Evolutionary conservation across 2,113 vertebrate species (phyloP).

Genomic region (Ascaphus truei): DNA sequence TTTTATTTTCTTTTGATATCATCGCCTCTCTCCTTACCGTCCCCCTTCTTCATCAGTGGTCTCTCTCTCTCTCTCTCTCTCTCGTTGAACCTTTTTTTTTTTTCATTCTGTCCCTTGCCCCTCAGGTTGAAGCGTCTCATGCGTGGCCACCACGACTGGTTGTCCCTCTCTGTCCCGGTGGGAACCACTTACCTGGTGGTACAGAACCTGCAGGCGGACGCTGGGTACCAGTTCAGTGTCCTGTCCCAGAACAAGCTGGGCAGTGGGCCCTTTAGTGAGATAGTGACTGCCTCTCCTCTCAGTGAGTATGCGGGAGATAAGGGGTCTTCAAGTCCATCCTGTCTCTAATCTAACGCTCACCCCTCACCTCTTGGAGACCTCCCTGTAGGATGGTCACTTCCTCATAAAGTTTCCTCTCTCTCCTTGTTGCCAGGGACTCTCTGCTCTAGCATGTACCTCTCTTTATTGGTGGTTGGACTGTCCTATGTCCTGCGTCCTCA

Average conservation of each 20-base stretch:
- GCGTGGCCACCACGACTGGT: constrained; percentile 85
- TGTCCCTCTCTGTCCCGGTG: constrained; percentile 74
- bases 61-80: neutral
- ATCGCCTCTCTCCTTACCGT: neutral
- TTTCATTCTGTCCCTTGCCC: neutral
- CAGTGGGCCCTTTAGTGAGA: constrained; percentile 94
- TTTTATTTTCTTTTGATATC: too few relatives aligned
- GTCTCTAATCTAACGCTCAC: neutral
- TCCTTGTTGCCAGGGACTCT: neutral
- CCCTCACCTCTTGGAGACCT: neutral
- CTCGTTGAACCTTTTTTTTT: neutral
- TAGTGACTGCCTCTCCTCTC: constrained; percentile 73
- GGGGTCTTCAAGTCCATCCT: neutral
- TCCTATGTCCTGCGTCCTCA: neutral
- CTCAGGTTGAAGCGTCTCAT: constrained; percentile 74
- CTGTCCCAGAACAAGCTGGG: constrained; percentile 93
- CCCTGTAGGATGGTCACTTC: neutral
- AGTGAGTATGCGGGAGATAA: constrained; percentile 57
- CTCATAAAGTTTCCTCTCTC: neutral
- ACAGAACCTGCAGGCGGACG: constrained; percentile 73
- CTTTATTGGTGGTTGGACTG: neutral
- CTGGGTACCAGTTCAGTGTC: constrained; percentile 88
- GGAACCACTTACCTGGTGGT: constrained; percentile 77
- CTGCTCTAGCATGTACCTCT: neutral
- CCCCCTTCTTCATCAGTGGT: neutral